phyloP scores from a whole-genome alignment of 2,888 invertebrate genomes.

The Pyrgus malvae region DNA sequence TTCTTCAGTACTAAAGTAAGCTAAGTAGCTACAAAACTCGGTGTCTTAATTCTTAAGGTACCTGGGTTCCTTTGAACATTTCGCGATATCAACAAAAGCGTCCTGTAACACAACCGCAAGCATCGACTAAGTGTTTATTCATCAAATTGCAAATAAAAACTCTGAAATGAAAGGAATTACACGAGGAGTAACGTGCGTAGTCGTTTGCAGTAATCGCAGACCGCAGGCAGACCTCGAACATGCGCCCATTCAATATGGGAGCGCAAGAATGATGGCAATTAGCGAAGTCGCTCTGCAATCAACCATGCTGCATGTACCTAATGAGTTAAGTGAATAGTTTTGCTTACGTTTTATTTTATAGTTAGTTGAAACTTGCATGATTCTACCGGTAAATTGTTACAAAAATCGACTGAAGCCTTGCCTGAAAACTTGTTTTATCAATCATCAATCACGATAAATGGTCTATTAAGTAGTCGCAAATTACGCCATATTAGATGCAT shows the following conservation, averaged over 20 bases:
- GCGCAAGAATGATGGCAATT: constrained; percentile 62
- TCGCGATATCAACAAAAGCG: too few relatives aligned
- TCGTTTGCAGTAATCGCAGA: constrained; percentile 65
- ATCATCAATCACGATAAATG: too few relatives aligned
- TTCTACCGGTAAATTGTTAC: too few relatives aligned
- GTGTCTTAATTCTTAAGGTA: too few relatives aligned
- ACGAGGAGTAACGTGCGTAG: constrained; percentile 44
- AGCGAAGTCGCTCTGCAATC: constrained; percentile 38
- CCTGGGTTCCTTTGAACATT: too few relatives aligned
- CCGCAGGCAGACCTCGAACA: constrained; percentile 71
- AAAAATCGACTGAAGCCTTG: too few relatives aligned
- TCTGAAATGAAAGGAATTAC: constrained; percentile 45
- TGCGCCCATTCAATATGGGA: constrained; percentile 65
- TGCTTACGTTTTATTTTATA: neutral
- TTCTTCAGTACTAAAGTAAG: too few relatives aligned
- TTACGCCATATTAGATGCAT: too few relatives aligned
- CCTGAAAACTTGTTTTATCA: too few relatives aligned
- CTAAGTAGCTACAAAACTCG: too few relatives aligned
- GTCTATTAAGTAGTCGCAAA: too few relatives aligned
- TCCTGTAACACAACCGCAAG: constrained; percentile 49
- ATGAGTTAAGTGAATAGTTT: neutral
- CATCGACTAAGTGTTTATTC: constrained; percentile 38
- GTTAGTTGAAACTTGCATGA: neutral
- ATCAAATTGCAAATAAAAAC: constrained; percentile 46
- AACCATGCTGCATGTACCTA: neutral